Evolutionary conservation across 2,888 invertebrate genomes (phyloP).

Genomic region (Gymnosoma rotundatum): DNA sequence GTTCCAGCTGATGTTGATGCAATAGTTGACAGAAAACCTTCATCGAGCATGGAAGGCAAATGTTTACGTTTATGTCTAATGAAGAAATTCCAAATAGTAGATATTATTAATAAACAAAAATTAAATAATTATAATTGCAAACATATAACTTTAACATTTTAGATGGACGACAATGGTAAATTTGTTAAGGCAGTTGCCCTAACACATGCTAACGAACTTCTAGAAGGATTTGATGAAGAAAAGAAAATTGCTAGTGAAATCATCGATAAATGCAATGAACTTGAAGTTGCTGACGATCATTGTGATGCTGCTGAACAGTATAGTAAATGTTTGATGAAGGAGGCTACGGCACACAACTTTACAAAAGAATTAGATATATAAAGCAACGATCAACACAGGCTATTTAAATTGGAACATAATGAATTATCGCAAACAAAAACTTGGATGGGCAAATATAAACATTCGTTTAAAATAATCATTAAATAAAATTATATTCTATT

Average conservation of each 20-base stretch:
- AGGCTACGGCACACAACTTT: conserved; percentile 73
- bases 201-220: conserved; percentile 71
- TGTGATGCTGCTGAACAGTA: conserved; percentile 78
- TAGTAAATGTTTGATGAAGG: conserved; percentile 73
- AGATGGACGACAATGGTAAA: conserved; percentile 75
- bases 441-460: no score
- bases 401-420: not conserved
- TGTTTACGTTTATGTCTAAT: conserved; percentile 77
- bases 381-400: not conserved
- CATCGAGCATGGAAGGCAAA: conserved; percentile 74
- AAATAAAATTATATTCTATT: no score
- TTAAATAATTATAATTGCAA: not conserved
- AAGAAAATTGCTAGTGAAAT: conserved; percentile 73
- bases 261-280: conserved; percentile 71
- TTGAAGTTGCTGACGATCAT: conserved; percentile 74
- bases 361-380: no score
- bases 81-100: conserved; percentile 73
- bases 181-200: conserved; percentile 69
- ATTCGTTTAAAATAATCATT: no score
- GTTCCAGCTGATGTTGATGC: conserved; percentile 73
- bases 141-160: not conserved
- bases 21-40: conserved; percentile 70
- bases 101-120: not conserved
- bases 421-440: not conserved
- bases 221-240: conserved; percentile 72